A percentile compares a stretch with the other conserved stretches of the same genome.
phyloP scores from a whole-genome alignment of 1,140 invertebrate species.

The Hormaphis cornu region DNA sequence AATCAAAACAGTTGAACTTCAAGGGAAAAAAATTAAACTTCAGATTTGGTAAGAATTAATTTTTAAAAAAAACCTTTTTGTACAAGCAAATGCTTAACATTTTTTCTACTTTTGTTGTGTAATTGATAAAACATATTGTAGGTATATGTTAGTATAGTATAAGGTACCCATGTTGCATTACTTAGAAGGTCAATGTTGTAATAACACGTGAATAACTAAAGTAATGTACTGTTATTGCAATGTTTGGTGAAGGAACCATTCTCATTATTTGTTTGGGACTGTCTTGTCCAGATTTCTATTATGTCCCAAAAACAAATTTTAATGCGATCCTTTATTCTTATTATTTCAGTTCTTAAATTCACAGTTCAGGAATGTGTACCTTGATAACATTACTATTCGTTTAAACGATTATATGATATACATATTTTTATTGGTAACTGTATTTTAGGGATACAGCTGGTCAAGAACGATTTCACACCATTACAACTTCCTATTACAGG shows the following conservation, averaged over 20 bases:
- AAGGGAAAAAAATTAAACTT: constrained; percentile 96
- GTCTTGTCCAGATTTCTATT: too few species aligned
- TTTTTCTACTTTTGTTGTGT: neutral
- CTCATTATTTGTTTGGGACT: too few species aligned
- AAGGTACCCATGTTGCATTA: too few species aligned
- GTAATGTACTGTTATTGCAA: too few species aligned
- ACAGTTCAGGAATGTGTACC: too few species aligned
- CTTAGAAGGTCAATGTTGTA: neutral
- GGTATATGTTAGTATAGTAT: neutral
- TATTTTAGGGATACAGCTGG: constrained; percentile 50
- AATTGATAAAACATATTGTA: neutral
- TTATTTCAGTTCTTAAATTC: too few species aligned
- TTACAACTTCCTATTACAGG: constrained; percentile 78
- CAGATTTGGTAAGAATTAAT: constrained; percentile 79
- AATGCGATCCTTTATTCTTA: neutral
- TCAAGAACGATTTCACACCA: constrained; percentile 66
- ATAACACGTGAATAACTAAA: too few species aligned
- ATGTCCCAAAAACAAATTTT: too few species aligned
- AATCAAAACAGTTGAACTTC: constrained; percentile 94
- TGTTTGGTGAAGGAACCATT: too few species aligned
- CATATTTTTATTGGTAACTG: neutral
- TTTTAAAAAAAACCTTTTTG: neutral
- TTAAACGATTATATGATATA: neutral
- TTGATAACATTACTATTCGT: too few species aligned
- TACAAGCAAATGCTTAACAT: neutral